Base-by-base conservation (phyloP, 2,888 invertebrate genomes). In the Metalampra italica region DNA sequence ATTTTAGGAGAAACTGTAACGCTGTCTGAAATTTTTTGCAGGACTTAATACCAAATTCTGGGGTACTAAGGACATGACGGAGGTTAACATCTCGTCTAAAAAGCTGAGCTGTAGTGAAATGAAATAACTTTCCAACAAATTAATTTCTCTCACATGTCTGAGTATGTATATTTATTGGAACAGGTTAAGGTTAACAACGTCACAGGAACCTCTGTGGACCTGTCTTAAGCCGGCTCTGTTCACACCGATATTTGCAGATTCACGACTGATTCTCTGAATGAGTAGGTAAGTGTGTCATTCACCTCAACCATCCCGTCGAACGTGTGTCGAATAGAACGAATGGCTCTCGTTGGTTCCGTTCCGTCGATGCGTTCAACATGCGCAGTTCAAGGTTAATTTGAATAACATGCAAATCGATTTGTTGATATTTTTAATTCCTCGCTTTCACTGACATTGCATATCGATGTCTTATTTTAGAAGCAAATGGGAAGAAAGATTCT, bases 271-370 rank as follows among this genome's bases (percentile, higher is more conserved):
- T 36, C 22, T 36, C n/a, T 42, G 13, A 43, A 32, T 41, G 43
- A 46, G 40, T 52, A 46, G 44, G 46, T 42, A 52, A 52, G 46
- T 52, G 29, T 49, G 52, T 49, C 48, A 29, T 45, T 52, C 36
- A 49, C 46, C 45, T 30, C 5, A 13, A 1, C n/a, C n/a, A 30
- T 34, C 34, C 11, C 4, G 45, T 12, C 29, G 14, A 22, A 12
- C 14, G 14, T 39, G 15, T 29, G 9, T 12, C 12, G 43, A 15
- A 15, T 37, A 43, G 40, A 30, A 48, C 44, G 40, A 44, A 39
- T 39, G 29, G 22, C 46, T 50, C 38, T 34, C 38, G 29, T 38
- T 32, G 46, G 30, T 42, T 37, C 32, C 12, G 30, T 42, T 37
- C 32, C 12, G 36, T 41, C 5, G 29, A 7, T 37, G 37, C 32